Percentiles rank a stretch among this genome's conserved stretches.
Evolutionary conservation across 2,888 invertebrate genomes (phyloP).

Genomic region (Latrodectus elegans): DNA sequence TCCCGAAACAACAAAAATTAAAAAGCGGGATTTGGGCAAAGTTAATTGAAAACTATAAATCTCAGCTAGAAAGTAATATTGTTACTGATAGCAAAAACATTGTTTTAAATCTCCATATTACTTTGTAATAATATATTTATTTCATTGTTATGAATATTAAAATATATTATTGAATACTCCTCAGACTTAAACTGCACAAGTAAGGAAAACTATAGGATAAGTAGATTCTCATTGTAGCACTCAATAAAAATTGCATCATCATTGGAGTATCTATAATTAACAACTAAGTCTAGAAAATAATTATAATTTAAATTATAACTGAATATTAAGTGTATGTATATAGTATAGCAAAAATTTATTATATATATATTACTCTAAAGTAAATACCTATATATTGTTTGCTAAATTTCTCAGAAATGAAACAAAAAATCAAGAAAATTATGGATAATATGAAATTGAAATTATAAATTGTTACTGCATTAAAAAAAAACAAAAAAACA

Average conservation of each 20-base stretch:
- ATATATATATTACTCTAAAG: too few species aligned
- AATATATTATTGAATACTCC: constrained; percentile 1
- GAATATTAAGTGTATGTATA: background rate
- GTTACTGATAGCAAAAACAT: too few species aligned
- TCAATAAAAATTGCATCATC: constrained; percentile 14
- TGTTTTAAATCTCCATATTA: background rate
- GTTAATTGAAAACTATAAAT: too few species aligned
- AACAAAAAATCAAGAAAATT: background rate
- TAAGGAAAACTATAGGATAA: constrained; percentile 21
- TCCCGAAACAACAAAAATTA: too few species aligned
- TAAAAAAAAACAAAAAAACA: too few species aligned
- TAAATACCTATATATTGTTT: background rate
- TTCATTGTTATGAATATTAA: background rate
- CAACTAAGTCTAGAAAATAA: too few species aligned
- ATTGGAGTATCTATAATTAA: constrained; percentile 38
- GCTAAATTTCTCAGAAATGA: background rate
- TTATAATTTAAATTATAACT: background rate
- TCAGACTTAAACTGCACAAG: constrained; percentile 62
- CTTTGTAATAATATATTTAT: background rate
- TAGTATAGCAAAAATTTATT: background rate
- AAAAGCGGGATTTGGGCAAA: too few species aligned
- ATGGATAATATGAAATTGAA: background rate
- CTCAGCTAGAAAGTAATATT: too few species aligned
- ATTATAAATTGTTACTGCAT: too few species aligned
- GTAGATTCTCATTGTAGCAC: background rate